Evolutionary conservation across 2,797 vertebrate species (phyloP).

Genomic region (Sebastes matsubarae): DNA sequence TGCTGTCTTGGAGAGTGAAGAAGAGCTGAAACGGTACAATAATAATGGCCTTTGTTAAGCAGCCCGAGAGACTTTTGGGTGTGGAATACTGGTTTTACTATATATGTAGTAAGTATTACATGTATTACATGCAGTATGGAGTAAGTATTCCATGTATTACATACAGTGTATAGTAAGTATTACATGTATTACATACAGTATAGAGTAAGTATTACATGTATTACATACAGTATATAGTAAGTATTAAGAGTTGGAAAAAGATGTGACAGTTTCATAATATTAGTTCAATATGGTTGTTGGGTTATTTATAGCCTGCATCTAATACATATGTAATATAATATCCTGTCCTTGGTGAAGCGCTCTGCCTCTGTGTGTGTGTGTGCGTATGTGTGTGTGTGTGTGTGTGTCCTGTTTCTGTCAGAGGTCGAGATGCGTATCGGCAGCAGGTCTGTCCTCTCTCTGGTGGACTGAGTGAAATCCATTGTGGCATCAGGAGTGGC

Average conservation of each 20-base stretch:
- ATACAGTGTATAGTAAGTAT: background rate
- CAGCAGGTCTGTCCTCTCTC: constrained; percentile 66
- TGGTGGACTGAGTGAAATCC: constrained; percentile 66
- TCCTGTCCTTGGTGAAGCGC: constrained; percentile 45
- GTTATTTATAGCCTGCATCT: constrained; percentile 57
- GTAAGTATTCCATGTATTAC: background rate
- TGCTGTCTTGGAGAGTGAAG: background rate
- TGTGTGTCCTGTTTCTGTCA: constrained; percentile 21
- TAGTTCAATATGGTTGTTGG: constrained; percentile 28
- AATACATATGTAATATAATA: constrained; percentile 66
- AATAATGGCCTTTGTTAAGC: background rate
- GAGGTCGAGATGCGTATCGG: constrained; percentile 57
- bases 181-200: background rate
- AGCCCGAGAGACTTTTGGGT: background rate
- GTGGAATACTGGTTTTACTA: background rate
- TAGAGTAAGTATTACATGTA: background rate
- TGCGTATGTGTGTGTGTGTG: constrained; percentile 3
- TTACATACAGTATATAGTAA: background rate
- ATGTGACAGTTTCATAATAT: constrained; percentile 38
- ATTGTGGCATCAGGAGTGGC: constrained; percentile 74
- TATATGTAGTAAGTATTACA: background rate
- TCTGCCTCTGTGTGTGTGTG: constrained; percentile 3
- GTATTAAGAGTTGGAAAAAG: background rate
- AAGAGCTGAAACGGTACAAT: background rate
- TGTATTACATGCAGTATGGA: background rate